Base-by-base conservation (phyloP, 2,888 invertebrate species). In the Erannis defoliaria region DNA sequence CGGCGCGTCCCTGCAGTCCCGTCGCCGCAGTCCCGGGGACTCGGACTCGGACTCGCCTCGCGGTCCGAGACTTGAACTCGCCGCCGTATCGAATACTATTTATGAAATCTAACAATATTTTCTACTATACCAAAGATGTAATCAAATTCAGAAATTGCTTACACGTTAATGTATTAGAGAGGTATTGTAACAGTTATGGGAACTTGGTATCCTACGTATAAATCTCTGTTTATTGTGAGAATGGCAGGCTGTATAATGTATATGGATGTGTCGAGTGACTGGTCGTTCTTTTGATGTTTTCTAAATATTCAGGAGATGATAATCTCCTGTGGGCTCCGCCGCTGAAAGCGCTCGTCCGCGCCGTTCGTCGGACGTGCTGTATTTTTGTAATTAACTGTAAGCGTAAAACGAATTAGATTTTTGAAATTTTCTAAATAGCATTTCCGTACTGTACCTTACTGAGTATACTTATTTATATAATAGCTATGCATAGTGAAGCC, bases 61-160 rank as follows among this genome's bases (percentile, higher is more conserved):
- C 8, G 38, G 18, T 5, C 9, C 18, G 18, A 62, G 59, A 23
- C 10, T 31, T 31, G 6, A 35, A 14, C 35, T 64, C 64, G 60
- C 63, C 60, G 65, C 60, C 16, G 14, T 35, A 26, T 55, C 70
- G 66, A 67, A 68, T 68, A 64, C 49, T 67, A 65, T 70, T 63
- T 63, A 66, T 66, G 66, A 68, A 70, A 64, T 62, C 58, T 65
- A 66, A 65, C 64, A 65, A 66, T 73, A 68, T 77, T 74, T 72
- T 74, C 67, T 76, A 77, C 77, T 75, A 75, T 81, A 81, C 81
- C 81, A 81, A 81, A 81, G 81, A 81, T 80, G 77, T 75, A 73
- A 78, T 77, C 76, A 74, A 79, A 75, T 77, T 75, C 72, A 71
- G 73, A 77, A 76, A 71, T 77, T 69, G 74, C 73, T 67, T 72